These are phyloP conservation scores for Trachelus troglodyta DNA, from an alignment of 2,888 invertebrate species.

Conservation along the genomic window DNA sequence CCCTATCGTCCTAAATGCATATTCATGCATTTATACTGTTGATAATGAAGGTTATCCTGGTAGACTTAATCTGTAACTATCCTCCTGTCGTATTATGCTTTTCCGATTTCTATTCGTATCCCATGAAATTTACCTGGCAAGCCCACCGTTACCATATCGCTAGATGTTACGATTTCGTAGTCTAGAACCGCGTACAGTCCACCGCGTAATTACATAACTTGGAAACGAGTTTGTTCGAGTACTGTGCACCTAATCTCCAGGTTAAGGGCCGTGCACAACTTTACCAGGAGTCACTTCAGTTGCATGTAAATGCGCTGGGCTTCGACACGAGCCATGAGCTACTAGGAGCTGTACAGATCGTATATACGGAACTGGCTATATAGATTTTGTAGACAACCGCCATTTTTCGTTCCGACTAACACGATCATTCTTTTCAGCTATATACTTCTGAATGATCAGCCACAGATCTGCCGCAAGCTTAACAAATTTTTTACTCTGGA, in stretches of 20 bases:
- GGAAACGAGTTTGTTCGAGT: conserved; percentile 31
- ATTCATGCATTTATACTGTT: neutral
- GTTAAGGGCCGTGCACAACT: neutral
- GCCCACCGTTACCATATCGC: neutral
- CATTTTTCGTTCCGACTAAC: neutral
- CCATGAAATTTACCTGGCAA: neutral
- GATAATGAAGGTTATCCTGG: neutral
- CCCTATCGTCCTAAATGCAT: neutral
- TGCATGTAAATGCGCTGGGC: neutral
- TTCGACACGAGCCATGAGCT: neutral
- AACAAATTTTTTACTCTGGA: too few species aligned
- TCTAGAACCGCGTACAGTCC: conserved; percentile 18
- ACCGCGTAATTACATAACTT: conserved; percentile 43
- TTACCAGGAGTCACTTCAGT: neutral
- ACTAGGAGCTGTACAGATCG: too few species aligned
- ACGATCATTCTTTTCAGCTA: neutral
- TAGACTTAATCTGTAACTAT: neutral
- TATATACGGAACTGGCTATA: neutral
- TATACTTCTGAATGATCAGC: too few species aligned
- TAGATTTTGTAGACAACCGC: too few species aligned
- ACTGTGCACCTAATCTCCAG: neutral
- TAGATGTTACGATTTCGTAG: neutral
- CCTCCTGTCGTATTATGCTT: neutral
- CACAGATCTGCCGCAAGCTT: too few species aligned
- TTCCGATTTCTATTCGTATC: neutral